Percentiles rank a stretch among this genome's conserved stretches.
These are phyloP conservation scores for Melanogrammus aeglefinus DNA, from an alignment of 2,797 vertebrate genomes.

Conservation along the genomic window DNA sequence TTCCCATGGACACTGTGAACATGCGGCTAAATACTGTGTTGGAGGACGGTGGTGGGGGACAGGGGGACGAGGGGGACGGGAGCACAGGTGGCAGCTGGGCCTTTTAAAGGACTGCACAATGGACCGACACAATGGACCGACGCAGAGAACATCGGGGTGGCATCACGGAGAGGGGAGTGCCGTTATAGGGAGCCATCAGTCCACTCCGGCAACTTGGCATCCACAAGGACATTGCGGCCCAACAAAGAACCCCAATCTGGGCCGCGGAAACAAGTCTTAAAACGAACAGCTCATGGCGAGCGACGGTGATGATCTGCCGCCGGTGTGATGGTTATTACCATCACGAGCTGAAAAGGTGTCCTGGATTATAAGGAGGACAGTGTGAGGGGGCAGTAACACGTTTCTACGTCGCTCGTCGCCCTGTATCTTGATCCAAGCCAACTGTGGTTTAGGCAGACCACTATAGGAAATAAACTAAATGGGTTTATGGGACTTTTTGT, in stretches of 20 bases:
- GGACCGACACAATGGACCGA: conserved; percentile 71
- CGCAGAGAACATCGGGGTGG: conserved; percentile 68
- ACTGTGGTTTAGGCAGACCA: background rate
- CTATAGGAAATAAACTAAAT: background rate
- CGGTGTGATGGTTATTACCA: background rate
- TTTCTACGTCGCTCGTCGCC: background rate
- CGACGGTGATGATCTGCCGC: background rate
- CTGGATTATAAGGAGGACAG: background rate
- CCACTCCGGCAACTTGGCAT: conserved; percentile 70
- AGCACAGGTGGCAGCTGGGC: conserved; percentile 73
- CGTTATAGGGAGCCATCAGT: conserved; percentile 67
- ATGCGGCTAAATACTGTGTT: conserved; percentile 59
- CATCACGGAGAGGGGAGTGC: conserved; percentile 63
- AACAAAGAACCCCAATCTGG: conserved; percentile 55
- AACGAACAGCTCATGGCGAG: conserved; percentile 27
- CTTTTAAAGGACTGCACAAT: conserved; percentile 72
- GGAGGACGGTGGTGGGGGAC: conserved; percentile 36
- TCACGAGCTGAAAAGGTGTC: background rate
- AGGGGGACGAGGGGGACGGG: conserved; percentile 56
- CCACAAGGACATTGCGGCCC: conserved; percentile 62
- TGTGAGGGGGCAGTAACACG: background rate
- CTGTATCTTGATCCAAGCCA: background rate
- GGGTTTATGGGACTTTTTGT: conserved; percentile 1
- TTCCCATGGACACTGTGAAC: conserved; percentile 37
- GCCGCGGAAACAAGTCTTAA: conserved; percentile 48